Base-by-base conservation (phyloP, 2,888 invertebrate species). In the Amphimallon solstitiale region DNA sequence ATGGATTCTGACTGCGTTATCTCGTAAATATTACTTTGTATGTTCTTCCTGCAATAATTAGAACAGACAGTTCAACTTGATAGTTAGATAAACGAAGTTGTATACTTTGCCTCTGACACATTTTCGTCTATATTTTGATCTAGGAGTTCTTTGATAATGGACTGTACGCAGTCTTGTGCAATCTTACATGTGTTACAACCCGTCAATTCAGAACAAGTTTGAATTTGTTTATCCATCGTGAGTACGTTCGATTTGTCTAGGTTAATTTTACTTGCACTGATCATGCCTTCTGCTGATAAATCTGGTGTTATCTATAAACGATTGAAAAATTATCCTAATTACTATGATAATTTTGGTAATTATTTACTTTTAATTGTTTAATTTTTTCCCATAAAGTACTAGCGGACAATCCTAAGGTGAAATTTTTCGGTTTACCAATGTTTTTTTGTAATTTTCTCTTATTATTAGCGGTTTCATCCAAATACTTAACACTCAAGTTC, bases 371-470 rank as follows among this genome's bases (percentile, higher is more conserved):
- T 17, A 67, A 38, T 10, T 63, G 54, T 51, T 59, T 38, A 49
- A 67, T 59, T 48, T 46, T 63, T 2, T 67, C 59, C 43, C 54
- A 63, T 6, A 67, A 15, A 21, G 49, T 48, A 10, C 19, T 63
- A 23, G 59, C 59, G 15, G 63, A 54, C 21, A 63, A 21, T 34
- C 67, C 63, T n/a, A 67, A 21, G 12, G 67, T 67, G 9, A 67
- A 38, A 43, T 60, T 67, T 34, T 49, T 59, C 10, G 67, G 67
- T 52, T 49, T 67, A 3, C 17, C 46, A 3, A 67, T 34, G 59
- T 63, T 67, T 29, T 43, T 67, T 14, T 56, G 63, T 9, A 63
- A 49, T 34, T 63, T 67, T 15, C 23, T 21, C 10, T 37, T 46
- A 15, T n/a, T 37, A 43, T 21, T 63, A 12, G 21, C 29, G 45